A percentile compares a stretch with the other conserved stretches of the same genome.
These are phyloP conservation scores for Micromesistius poutassou DNA, from an alignment of 2,797 vertebrate genomes.

Conservation along the genomic window DNA sequence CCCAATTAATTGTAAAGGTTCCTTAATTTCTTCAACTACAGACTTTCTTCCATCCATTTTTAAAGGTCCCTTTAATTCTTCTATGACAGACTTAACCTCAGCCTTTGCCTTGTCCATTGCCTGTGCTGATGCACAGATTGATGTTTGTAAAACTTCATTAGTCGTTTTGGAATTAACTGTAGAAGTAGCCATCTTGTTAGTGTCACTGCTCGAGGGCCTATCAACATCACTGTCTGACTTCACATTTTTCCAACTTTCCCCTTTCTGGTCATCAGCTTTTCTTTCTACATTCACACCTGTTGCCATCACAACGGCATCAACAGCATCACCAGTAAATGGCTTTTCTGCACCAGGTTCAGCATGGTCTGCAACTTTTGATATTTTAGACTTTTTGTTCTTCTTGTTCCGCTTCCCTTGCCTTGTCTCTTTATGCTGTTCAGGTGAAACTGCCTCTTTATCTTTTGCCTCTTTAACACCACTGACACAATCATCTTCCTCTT, in stretches of 20 bases:
- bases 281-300: constrained; percentile 11
- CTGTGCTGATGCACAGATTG: constrained; percentile 10
- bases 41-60: not conserved
- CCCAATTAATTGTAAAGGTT: not conserved
- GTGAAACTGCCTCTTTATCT: constrained; percentile 20
- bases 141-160: constrained; percentile 26
- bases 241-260: not conserved
- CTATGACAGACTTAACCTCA: not conserved
- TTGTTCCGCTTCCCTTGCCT: constrained; percentile 42
- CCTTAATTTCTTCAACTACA: not conserved
- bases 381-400: constrained; percentile 56
- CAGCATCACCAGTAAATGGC: not conserved
- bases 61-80: constrained; percentile 2
- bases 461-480: constrained; percentile 25
- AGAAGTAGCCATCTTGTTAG: constrained; percentile 13
- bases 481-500: constrained; percentile 5
- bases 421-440: constrained; percentile 28
- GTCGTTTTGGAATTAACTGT: not conserved
- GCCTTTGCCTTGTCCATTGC: not conserved
- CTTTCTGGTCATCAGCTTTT: constrained; percentile 8
- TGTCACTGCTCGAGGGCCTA: constrained; percentile 16
- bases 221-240: constrained; percentile 13
- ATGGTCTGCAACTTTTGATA: constrained; percentile 25
- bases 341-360: constrained; percentile 23
- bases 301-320: constrained; percentile 14